phyloP scores from a whole-genome alignment of 92 coral and sea anemone species.

The Desmophyllum pertusum region DNA sequence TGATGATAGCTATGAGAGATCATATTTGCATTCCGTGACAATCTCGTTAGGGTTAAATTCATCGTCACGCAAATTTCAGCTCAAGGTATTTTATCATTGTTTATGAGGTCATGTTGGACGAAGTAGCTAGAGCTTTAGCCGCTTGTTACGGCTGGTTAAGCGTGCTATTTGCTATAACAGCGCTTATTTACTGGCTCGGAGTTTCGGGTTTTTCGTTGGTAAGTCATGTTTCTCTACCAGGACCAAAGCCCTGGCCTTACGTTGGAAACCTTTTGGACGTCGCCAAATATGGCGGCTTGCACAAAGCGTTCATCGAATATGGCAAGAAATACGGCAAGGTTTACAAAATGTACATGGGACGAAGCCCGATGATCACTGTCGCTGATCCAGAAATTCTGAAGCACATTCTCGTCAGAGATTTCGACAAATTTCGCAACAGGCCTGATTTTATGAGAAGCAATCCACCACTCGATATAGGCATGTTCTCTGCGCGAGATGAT shows the following conservation, averaged over 20 bases:
- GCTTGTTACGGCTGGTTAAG: neutral
- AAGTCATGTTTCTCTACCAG: conserved; percentile 41
- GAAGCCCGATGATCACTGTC: conserved; percentile 45
- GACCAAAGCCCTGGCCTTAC: conserved; percentile 73
- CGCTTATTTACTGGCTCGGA: conserved; percentile 69
- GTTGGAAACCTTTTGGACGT: conserved; percentile 64
- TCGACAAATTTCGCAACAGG: conserved; percentile 66
- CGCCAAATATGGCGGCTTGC: conserved; percentile 60
- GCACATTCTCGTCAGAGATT: conserved; percentile 65
- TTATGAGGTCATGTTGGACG: neutral
- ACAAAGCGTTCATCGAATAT: conserved; percentile 57
- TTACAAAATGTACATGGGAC: conserved; percentile 59
- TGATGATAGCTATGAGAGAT: too few species aligned
- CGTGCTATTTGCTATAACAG: neutral
- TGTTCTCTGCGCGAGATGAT: conserved; percentile 51
- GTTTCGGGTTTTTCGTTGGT: conserved; percentile 46
- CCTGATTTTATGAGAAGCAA: conserved; percentile 31
- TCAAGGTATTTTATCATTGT: too few species aligned
- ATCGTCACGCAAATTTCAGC: too few species aligned
- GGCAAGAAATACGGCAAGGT: conserved; percentile 65
- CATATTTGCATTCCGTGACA: too few species aligned
- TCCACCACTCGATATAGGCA: conserved; percentile 43
- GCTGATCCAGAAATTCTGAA: conserved; percentile 69
- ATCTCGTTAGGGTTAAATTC: too few species aligned
- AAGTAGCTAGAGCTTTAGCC: neutral